phyloP scores from a whole-genome alignment of 2,888 invertebrate genomes.

The Cynaeus angustus region DNA sequence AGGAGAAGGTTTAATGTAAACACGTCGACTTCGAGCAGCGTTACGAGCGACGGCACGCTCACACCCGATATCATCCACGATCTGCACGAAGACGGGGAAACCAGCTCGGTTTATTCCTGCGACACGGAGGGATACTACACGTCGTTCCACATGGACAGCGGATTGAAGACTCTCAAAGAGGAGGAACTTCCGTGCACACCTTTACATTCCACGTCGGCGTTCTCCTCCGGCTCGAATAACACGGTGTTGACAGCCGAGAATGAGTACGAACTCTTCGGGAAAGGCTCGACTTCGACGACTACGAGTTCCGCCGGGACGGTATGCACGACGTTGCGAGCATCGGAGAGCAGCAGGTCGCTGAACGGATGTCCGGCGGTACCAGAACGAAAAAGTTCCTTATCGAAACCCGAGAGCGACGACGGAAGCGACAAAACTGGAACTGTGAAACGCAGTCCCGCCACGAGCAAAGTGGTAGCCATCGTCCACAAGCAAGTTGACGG shows the following conservation, averaged over 20 bases:
- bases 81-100: constrained; percentile 88
- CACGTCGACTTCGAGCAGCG: constrained; percentile 87
- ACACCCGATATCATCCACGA: constrained; percentile 89
- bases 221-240: constrained; percentile 82
- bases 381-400: constrained; percentile 85
- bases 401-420: constrained; percentile 73
- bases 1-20: constrained; percentile 77
- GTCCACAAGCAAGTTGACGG: constrained; percentile 75
- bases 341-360: constrained; percentile 78
- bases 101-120: constrained; percentile 93
- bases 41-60: constrained; percentile 88
- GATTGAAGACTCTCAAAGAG: constrained; percentile 89
- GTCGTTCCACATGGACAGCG: constrained; percentile 97
- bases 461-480: constrained; percentile 75
- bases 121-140: constrained; percentile 99
- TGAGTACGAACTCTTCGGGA: constrained; percentile 93
- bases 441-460: constrained; percentile 69
- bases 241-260: constrained; percentile 85
- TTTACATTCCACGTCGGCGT: constrained; percentile 80
- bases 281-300: constrained; percentile 92
- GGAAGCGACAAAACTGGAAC: constrained; percentile 70
- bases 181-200: constrained; percentile 83
- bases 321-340: constrained; percentile 86
- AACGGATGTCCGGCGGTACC: constrained; percentile 85
- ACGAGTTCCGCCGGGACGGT: constrained; percentile 94